Conservation (phyloP, 2,888 invertebrate species). For the Helicoverpa assulta region DNA sequence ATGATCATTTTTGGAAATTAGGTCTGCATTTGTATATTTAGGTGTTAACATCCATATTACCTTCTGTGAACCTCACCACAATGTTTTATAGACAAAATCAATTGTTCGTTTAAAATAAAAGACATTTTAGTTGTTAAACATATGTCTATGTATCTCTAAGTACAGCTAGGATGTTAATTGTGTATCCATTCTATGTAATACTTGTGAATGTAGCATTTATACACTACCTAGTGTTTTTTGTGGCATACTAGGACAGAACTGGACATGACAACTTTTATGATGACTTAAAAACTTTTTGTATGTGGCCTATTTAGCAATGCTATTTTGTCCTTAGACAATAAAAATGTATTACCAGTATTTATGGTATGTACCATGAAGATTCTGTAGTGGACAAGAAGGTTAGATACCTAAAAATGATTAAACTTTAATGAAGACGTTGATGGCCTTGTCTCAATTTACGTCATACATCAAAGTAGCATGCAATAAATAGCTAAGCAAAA, state of each 20-base stretch:
- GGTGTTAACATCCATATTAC: constrained; percentile 31
- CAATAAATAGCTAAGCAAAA: background rate
- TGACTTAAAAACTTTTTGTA: background rate
- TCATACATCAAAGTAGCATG: constrained; percentile 4
- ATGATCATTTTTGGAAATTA: constrained; percentile 43
- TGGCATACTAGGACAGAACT: background rate
- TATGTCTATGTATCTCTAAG: constrained; percentile 42
- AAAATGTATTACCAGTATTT: background rate
- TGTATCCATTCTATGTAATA: constrained; percentile 25
- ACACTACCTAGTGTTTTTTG: background rate
- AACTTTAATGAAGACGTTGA: background rate
- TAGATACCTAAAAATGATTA: background rate
- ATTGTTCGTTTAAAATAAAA: constrained; percentile 55
- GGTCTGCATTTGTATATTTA: constrained; percentile 60
- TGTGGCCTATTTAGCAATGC: background rate
- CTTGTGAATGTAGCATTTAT: constrained; percentile 21
- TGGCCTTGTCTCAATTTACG: background rate
- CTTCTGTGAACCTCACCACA: constrained; percentile 33
- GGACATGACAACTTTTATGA: no score
- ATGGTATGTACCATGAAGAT: background rate
- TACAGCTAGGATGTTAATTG: constrained; percentile 36
- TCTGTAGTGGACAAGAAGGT: background rate
- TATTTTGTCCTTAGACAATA: constrained; percentile 3
- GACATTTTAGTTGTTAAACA: constrained; percentile 59
- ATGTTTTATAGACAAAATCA: constrained; percentile 39